Evolutionary conservation across 1,140 invertebrate species (phyloP), one percentile per base, ranked within the genome.

Genomic region (Drosophila athabasca): DNA sequence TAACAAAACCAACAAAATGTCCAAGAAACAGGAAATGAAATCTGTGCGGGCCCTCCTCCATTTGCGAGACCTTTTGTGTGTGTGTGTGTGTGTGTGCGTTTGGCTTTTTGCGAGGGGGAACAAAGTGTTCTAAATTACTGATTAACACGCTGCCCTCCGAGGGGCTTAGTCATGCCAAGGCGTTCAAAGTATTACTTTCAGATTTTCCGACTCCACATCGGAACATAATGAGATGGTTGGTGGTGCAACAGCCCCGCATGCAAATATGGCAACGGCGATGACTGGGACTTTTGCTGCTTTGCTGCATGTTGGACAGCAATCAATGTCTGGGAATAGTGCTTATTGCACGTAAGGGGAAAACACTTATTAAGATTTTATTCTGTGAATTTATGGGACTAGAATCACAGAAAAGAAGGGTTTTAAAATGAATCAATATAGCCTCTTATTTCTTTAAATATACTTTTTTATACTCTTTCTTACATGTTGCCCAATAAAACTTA

Each of bases 91-190:
- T n/a, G n/a, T n/a, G n/a, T n/a, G n/a, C n/a, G 49, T 65, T 76
- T 79, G 62, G 22, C 50, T 51, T 58, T 77, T 62, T 43, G 49
- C 49, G 76, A 48, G 48, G 44, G 62, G 39, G 26, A 49, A 54
- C 68, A 78, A 87, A 88, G 83, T 88, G 79, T 87, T 87, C 82
- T 87, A 87, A 87, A 87, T 87, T 87, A 83, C 83, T 87, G 82
- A 87, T 87, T 88, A 87, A 88, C 82, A 87, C 82, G 83, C 79
- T 41, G 52, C 24, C 44, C 50, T 55, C 43, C 35, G 66, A 39
- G 9, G 61, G 62, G 73, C 82, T 74, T 77, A 82, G 76, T 79
- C 76, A 79, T 76, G 68, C 53, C 60, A 50, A 54, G 53, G 46
- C 65, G 46, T 70, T 66, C 46, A 49, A 39, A 55, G 35, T 50